Evolutionary conservation across 2,888 invertebrate species (phyloP).

Genomic region (Laothoe populi): DNA sequence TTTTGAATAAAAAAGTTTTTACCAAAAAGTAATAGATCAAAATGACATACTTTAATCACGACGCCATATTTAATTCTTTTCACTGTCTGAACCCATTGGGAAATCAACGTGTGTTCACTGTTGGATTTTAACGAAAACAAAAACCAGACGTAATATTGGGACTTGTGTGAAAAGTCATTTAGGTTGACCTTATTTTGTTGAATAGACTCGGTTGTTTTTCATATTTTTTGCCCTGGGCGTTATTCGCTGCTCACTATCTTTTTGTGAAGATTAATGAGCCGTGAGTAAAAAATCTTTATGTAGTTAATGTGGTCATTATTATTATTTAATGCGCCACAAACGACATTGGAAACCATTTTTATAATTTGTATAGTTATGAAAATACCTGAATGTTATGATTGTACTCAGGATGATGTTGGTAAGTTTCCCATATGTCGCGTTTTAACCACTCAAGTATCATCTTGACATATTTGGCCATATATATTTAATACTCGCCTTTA

Average conservation of each 20-base stretch:
- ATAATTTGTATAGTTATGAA: conserved; percentile 32
- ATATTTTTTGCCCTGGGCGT: conserved; percentile 39
- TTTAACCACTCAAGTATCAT: not conserved
- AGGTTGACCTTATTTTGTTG: conserved; percentile 45
- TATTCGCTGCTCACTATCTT: conserved; percentile 42
- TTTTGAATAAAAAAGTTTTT: too few relatives aligned
- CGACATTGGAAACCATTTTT: conserved; percentile 43
- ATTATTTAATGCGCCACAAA: conserved; percentile 44
- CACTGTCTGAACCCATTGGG: conserved; percentile 3
- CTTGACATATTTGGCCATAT: too few relatives aligned
- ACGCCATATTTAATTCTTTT: not conserved
- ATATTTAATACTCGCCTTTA: not conserved
- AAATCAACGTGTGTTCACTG: conserved; percentile 7
- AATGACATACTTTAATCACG: not conserved
- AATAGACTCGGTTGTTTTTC: conserved; percentile 38
- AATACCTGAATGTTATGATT: not conserved
- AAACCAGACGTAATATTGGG: conserved; percentile 35
- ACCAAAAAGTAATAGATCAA: not conserved
- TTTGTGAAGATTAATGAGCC: conserved; percentile 47
- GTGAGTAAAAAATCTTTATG: conserved; percentile 47
- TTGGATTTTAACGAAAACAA: conserved; percentile 15
- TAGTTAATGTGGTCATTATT: conserved; percentile 33
- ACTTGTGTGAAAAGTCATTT: conserved; percentile 36
- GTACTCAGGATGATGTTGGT: conserved; percentile 9
- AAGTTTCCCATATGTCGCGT: not conserved